A percentile compares a stretch with the other conserved stretches of the same genome.
Evolutionary conservation across 2,888 invertebrate species (phyloP).

Genomic region (Heterodera filipjevi): DNA sequence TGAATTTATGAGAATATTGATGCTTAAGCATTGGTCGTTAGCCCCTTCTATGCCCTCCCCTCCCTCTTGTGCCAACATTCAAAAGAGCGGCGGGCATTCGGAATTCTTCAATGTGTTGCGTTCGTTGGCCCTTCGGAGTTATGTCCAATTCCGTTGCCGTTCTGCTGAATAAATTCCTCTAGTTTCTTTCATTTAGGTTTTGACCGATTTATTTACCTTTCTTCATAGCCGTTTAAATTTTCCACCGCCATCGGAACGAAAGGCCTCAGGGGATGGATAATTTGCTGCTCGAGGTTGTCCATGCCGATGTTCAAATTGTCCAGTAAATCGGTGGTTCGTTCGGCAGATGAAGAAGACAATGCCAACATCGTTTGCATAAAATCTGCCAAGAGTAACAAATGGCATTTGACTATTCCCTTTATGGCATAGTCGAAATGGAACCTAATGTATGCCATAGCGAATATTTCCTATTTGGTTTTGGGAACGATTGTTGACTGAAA

Average conservation of each 20-base stretch:
- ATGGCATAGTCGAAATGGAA: no score
- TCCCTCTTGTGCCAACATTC: background rate
- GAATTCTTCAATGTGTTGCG: conserved; percentile 22
- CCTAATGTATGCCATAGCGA: no score
- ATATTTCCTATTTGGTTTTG: no score
- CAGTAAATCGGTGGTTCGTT: background rate
- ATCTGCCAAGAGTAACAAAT: no score
- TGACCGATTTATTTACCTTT: background rate
- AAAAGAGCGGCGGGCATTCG: conserved; percentile 15
- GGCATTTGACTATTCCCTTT: no score
- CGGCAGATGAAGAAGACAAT: background rate
- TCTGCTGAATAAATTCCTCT: background rate
- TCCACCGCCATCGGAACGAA: background rate
- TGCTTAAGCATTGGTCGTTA: background rate
- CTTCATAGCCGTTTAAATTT: conserved; percentile 12
- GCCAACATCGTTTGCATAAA: conserved; percentile 10
- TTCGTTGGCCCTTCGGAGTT: conserved; percentile 9
- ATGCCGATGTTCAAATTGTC: background rate
- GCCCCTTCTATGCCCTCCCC: background rate
- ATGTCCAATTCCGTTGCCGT: background rate
- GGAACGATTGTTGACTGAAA: no score
- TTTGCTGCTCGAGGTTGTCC: conserved; percentile 5
- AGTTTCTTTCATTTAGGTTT: background rate
- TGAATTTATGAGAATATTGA: background rate
- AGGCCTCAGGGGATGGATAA: background rate